phyloP scores from a whole-genome alignment of 2,888 invertebrate species.

The Lymantria dispar region DNA sequence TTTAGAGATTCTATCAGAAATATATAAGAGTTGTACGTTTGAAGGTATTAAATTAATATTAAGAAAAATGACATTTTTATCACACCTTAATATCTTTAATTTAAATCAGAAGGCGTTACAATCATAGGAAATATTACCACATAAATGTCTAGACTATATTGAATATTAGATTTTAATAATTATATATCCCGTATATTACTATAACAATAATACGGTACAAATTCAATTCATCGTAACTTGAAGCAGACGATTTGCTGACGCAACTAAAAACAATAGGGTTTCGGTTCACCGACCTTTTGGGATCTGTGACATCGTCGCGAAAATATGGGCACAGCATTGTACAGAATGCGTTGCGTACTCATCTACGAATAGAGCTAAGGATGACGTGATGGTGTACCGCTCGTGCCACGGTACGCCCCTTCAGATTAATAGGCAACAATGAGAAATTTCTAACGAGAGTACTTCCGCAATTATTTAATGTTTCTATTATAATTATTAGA shows the following conservation, averaged over 20 bases:
- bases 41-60: too few species aligned
- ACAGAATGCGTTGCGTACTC: constrained; percentile 51
- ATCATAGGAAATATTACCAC: not conserved
- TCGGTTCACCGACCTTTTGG: constrained; percentile 75
- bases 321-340: constrained; percentile 68
- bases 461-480: constrained; percentile 7
- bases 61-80: too few species aligned
- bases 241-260: constrained; percentile 77
- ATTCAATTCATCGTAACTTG: constrained; percentile 68
- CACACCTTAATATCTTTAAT: too few species aligned
- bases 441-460: constrained; percentile 73
- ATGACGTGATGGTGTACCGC: constrained; percentile 62
- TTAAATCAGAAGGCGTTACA: not conserved
- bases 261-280: constrained; percentile 77
- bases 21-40: too few species aligned
- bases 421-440: constrained; percentile 51
- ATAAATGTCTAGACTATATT: not conserved
- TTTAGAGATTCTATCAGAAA: too few species aligned
- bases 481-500: too few species aligned
- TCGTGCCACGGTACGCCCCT: constrained; percentile 72
- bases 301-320: constrained; percentile 76
- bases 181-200: constrained; percentile 60
- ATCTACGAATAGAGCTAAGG: constrained; percentile 28
- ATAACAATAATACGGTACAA: constrained; percentile 65
- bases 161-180: constrained; percentile 31